These are phyloP conservation scores for Dipodomys ordii DNA, from an alignment of 2,113 vertebrate genomes.

Conservation along the genomic window DNA sequence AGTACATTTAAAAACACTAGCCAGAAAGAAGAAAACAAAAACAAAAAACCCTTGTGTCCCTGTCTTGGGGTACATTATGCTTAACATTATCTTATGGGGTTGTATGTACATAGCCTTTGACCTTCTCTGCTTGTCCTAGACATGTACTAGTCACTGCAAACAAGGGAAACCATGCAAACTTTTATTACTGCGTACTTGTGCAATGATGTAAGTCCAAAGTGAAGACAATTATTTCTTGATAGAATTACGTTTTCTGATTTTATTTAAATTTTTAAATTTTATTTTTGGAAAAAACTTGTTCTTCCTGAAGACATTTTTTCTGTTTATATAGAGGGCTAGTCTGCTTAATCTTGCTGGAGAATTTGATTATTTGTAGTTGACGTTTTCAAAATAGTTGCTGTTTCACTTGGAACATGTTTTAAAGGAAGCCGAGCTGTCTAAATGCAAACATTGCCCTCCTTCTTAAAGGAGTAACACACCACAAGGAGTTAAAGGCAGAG, in stretches of 20 bases:
- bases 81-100: too few relatives aligned
- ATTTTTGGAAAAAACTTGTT: constrained; percentile 60
- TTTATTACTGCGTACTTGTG: constrained; percentile 65
- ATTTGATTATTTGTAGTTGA: constrained; percentile 57
- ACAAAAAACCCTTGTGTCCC: too few relatives aligned
- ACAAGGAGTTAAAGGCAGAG: neutral
- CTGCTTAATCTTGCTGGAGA: constrained; percentile 58
- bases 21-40: too few relatives aligned
- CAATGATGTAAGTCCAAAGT: constrained; percentile 61
- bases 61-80: too few relatives aligned
- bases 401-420: neutral
- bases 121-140: too few relatives aligned
- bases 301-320: constrained; percentile 1
- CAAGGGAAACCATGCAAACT: too few relatives aligned
- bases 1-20: too few relatives aligned
- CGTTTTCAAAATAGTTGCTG: constrained; percentile 30
- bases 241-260: constrained; percentile 58
- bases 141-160: too few relatives aligned
- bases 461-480: neutral
- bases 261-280: constrained; percentile 50
- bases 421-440: neutral
- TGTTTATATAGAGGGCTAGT: constrained; percentile 19
- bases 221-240: constrained; percentile 57
- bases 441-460: neutral
- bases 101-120: too few relatives aligned